Base-by-base conservation (phyloP, 2,888 invertebrate genomes). In the Himalopsyche tibetana region DNA sequence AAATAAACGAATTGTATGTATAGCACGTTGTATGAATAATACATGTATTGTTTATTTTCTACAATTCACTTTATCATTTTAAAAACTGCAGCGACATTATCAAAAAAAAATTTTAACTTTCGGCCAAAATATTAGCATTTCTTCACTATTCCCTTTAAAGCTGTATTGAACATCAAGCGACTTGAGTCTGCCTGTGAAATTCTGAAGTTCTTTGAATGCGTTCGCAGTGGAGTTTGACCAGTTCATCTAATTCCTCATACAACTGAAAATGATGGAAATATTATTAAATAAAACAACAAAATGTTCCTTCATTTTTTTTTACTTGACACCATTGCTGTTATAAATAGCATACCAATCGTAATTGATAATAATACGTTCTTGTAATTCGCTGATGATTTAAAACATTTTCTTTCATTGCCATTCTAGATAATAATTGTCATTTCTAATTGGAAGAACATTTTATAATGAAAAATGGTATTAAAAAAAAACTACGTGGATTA, bases 151-250 rank as follows among this genome's bases (percentile, higher is more conserved):
- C 51, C 51, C 4, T 36, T 74, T 36, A 15, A 12, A 36, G 74
- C 11, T 36, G 12, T 38, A 36, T 36, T 36, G 19, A 1, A 74
- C 12, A 38, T 74, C 74, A 74, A 36, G 19, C 74, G 4, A 74
- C 74, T 38, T 36, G 74, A 12, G 74, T 38, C 38, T 74, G 89
- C 91, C 89, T 89, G 93, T 93, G 93, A 95, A 95, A 90, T 96
- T 95, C 87, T 94, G 93, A 0, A 79, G 95, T 95, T 88, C 96
- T 93, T 69, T 93, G 92, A 0, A 95, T 94, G 4, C 94, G 95
- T 89, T 95, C 92, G 38, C 95, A 91, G 89, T 96, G 97, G 89
- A 94, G 94, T 28, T 94, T 92, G 69, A 96, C 93, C 0, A 95
- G 90, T 42, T 93, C 91, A 86, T 94, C 93, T 88, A 97, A 91